phyloP scores from a whole-genome alignment of 1,140 invertebrate genomes.

The Drosophila murphyi region DNA sequence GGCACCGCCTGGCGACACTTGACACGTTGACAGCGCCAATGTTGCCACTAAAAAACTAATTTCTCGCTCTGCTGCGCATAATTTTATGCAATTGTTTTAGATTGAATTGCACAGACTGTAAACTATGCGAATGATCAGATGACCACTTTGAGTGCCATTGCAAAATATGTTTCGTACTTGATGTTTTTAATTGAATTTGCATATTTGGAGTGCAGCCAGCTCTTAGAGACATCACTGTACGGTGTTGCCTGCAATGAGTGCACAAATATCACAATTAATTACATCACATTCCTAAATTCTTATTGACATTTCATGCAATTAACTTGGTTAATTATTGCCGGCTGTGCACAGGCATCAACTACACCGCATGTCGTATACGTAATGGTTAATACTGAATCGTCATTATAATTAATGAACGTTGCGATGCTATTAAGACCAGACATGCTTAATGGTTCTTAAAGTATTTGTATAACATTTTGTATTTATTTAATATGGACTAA shows the following conservation, averaged over 20 bases:
- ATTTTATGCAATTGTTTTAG: slow-evolving; percentile 79
- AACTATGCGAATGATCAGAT: slow-evolving; percentile 14
- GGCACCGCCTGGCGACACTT: slow-evolving; percentile 30
- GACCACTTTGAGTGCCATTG: not conserved
- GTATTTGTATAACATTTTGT: not conserved
- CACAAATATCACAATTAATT: slow-evolving; percentile 15
- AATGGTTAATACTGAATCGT: slow-evolving; percentile 10
- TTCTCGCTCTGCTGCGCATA: slow-evolving; percentile 73
- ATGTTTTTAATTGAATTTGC: slow-evolving; percentile 26
- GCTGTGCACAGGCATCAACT: slow-evolving; percentile 16
- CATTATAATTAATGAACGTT: slow-evolving; percentile 32
- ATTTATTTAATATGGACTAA: too few relatives aligned
- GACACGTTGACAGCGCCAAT: slow-evolving; percentile 44
- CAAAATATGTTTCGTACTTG: not conserved
- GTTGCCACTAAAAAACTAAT: slow-evolving; percentile 74
- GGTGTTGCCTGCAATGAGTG: not conserved
- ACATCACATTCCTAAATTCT: slow-evolving; percentile 19
- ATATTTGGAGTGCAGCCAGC: slow-evolving; percentile 1
- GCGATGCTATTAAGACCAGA: not conserved
- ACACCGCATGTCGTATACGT: slow-evolving; percentile 31
- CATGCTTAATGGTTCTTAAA: slow-evolving; percentile 4
- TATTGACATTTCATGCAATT: slow-evolving; percentile 28
- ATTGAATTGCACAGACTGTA: slow-evolving; percentile 53
- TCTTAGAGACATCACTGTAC: not conserved
- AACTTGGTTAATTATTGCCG: slow-evolving; percentile 25